Conservation (phyloP, 1,140 invertebrate species). For the Homalodisca vitripennis region DNA sequence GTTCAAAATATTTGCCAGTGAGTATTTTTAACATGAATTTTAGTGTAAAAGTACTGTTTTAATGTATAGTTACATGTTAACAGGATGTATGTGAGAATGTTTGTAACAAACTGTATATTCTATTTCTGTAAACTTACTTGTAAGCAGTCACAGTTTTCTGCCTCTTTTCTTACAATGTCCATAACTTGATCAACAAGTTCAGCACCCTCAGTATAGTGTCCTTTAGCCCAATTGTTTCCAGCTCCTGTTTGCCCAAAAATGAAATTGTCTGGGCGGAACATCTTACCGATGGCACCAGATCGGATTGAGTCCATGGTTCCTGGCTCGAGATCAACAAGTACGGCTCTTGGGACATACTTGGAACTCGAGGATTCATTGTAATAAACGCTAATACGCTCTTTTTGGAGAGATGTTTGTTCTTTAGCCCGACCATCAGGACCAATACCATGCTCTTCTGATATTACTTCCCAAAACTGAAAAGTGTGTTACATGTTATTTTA, state of each 20-base stretch:
- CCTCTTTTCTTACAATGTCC: slow-evolving; percentile 59
- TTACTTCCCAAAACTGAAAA: slow-evolving; percentile 77
- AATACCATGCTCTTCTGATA: slow-evolving; percentile 87
- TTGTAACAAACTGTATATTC: no score
- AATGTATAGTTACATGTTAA: no score
- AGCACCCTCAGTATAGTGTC: slow-evolving; percentile 89
- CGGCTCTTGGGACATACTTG: slow-evolving; percentile 69
- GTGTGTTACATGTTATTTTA: no score
- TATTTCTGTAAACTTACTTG: slow-evolving; percentile 48
- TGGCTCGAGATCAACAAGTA: slow-evolving; percentile 70
- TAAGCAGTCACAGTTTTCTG: slow-evolving; percentile 54
- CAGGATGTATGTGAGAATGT: no score
- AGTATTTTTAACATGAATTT: no score
- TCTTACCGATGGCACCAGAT: slow-evolving; percentile 61
- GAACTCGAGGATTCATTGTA: slow-evolving; percentile 84
- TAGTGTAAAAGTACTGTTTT: no score
- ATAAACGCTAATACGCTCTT: slow-evolving; percentile 87
- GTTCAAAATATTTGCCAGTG: no score
- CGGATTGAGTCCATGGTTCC: slow-evolving; percentile 67
- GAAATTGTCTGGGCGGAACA: slow-evolving; percentile 58
- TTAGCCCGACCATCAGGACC: slow-evolving; percentile 80
- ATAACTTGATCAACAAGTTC: slow-evolving; percentile 60
- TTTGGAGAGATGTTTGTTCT: slow-evolving; percentile 79
- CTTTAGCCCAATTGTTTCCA: no score
- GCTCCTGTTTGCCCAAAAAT: slow-evolving; percentile 80